Evolutionary conservation across 2,888 invertebrate species (phyloP).

Genomic region (Sabatieria punctata): DNA sequence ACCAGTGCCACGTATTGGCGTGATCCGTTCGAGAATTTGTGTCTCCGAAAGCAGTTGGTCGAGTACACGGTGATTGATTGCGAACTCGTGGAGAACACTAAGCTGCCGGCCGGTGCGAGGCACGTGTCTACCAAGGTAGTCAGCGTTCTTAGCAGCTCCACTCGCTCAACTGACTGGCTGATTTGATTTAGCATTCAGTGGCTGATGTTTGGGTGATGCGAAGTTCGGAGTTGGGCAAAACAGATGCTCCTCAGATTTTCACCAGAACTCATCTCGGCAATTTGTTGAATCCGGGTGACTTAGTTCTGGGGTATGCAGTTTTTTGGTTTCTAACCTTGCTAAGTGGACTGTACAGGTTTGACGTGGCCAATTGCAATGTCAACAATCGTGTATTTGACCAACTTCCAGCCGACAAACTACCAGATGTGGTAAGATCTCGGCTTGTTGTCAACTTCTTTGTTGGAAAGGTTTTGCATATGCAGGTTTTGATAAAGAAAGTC

Average conservation of each 20-base stretch:
- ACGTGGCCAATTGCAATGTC: slow-evolving; percentile 70
- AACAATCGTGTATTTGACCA: slow-evolving; percentile 77
- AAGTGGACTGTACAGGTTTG: slow-evolving; percentile 48
- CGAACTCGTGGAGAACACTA: slow-evolving; percentile 49
- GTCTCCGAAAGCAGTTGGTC: slow-evolving; percentile 69
- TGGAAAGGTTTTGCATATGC: neutral
- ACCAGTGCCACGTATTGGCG: slow-evolving; percentile 64
- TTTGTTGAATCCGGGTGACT: slow-evolving; percentile 75
- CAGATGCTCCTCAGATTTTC: slow-evolving; percentile 57
- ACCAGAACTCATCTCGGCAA: slow-evolving; percentile 84
- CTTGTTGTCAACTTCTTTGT: slow-evolving; percentile 9
- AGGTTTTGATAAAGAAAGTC: slow-evolving; percentile 69
- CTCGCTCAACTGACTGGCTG: no score
- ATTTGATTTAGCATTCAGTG: slow-evolving; percentile 48
- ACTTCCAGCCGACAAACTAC: slow-evolving; percentile 46
- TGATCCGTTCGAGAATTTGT: slow-evolving; percentile 64
- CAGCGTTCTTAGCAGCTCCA: no score
- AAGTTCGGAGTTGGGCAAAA: slow-evolving; percentile 52
- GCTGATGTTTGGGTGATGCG: slow-evolving; percentile 86
- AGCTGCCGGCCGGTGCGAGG: slow-evolving; percentile 57
- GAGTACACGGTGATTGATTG: slow-evolving; percentile 90
- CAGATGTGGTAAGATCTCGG: slow-evolving; percentile 51
- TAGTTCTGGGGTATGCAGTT: slow-evolving; percentile 58
- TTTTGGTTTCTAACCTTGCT: neutral
- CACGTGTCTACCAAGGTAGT: slow-evolving; percentile 55